Conservation (phyloP, 2,797 vertebrate species). For the Acanthiza pusilla region DNA sequence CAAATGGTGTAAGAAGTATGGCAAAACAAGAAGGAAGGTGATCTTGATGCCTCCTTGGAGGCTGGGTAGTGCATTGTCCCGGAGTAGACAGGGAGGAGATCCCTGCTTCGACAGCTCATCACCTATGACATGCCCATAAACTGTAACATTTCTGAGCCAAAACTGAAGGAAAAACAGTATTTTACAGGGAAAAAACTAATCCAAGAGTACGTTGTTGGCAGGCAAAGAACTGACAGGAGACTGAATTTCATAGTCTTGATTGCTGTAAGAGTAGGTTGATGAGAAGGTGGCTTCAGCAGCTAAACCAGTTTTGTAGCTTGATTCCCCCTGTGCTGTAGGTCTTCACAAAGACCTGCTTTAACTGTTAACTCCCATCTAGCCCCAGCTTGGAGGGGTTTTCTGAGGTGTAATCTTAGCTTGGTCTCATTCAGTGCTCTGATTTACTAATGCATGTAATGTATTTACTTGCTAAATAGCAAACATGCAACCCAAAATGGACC, state of each 20-base stretch:
- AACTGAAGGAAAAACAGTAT: background rate
- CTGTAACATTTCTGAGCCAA: background rate
- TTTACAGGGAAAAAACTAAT: background rate
- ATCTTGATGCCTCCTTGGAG: background rate
- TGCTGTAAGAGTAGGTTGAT: background rate
- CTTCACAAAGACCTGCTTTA: background rate
- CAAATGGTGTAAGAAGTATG: background rate
- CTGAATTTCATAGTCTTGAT: background rate
- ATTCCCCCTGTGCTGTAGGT: background rate
- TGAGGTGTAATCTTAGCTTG: background rate
- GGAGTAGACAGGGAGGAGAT: background rate
- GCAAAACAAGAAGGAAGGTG: background rate
- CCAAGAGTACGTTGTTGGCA: background rate
- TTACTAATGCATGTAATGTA: background rate
- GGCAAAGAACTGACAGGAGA: background rate
- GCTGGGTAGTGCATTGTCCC: background rate
- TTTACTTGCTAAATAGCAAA: background rate
- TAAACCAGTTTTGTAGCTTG: background rate
- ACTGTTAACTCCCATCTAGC: background rate
- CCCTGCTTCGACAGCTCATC: background rate
- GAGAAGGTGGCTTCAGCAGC: background rate
- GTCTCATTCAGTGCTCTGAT: background rate
- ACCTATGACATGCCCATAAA: background rate
- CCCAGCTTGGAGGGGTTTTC: background rate
- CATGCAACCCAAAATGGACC: rapidly evolving